These are phyloP conservation scores for Diadegma fenestrale DNA, from an alignment of 2,888 invertebrate genomes.

Conservation along the genomic window DNA sequence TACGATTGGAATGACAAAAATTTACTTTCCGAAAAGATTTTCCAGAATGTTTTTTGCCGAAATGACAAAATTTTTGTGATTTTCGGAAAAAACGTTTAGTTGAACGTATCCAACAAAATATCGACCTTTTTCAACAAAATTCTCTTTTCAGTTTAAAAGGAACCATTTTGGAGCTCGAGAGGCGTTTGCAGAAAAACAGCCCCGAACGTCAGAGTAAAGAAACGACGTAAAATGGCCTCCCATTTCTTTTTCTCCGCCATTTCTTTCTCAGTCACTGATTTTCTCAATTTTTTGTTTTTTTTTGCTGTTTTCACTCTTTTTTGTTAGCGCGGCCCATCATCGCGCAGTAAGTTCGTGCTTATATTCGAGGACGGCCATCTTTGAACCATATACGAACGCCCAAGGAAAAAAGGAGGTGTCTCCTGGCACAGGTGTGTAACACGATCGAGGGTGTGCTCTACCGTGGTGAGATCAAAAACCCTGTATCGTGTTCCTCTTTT, in stretches of 20 bases:
- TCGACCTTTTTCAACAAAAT: no score
- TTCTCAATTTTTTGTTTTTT: background rate
- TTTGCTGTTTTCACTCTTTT: background rate
- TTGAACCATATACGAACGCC: conserved; percentile 55
- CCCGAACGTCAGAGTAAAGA: no score
- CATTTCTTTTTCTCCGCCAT: background rate
- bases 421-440: conserved; percentile 78
- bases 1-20: no score
- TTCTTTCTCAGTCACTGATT: background rate
- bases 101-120: no score
- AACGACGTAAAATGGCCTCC: conserved; percentile 13
- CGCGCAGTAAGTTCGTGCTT: conserved; percentile 30
- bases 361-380: conserved; percentile 60
- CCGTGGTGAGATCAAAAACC: conserved; percentile 81
- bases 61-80: no score
- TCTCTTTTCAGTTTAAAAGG: no score
- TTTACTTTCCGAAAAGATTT: no score
- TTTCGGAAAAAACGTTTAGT: no score
- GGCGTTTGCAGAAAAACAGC: background rate
- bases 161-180: background rate
- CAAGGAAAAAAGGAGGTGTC: conserved; percentile 73
- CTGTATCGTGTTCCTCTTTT: conserved; percentile 81
- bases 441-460: conserved; percentile 84
- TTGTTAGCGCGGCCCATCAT: background rate
- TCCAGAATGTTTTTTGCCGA: no score